Percentiles rank a stretch among this genome's conserved stretches.
phyloP scores from a whole-genome alignment of 2,113 vertebrate genomes.

The Xiphophorus couchianus region DNA sequence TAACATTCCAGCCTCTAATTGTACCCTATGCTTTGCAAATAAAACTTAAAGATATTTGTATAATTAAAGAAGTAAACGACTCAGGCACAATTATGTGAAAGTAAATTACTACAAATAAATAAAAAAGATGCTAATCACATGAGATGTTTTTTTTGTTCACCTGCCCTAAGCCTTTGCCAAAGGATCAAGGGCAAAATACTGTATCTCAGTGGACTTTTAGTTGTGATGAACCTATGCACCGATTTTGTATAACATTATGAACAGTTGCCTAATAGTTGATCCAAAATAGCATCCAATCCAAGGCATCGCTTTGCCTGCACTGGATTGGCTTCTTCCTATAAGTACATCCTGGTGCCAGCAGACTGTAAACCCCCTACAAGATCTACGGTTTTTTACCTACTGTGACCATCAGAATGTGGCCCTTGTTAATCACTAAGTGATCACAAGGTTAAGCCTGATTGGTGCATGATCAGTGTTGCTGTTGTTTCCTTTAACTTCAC shows the following conservation, averaged over 20 bases:
- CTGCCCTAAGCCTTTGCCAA: conserved; percentile 58
- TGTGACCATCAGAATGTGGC: not conserved
- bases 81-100: conserved; percentile 72
- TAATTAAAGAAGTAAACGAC: conserved; percentile 76
- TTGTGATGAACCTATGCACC: conserved; percentile 19
- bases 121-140: conserved; percentile 77
- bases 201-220: conserved; percentile 37
- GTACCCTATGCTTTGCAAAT: conserved; percentile 75
- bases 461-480: no score
- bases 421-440: not conserved
- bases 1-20: not conserved
- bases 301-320: not conserved
- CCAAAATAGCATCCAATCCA: no score
- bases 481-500: no score
- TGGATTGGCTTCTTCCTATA: not conserved
- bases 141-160: conserved; percentile 75
- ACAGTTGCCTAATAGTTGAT: not conserved
- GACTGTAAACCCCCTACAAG: not conserved
- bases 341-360: not conserved
- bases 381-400: not conserved
- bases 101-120: conserved; percentile 80
- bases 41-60: conserved; percentile 73
- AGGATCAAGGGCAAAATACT: conserved; percentile 23
- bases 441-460: no score
- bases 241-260: not conserved